Base-by-base conservation (phyloP, 2,113 vertebrate species). In the Dermatemys mawii region DNA sequence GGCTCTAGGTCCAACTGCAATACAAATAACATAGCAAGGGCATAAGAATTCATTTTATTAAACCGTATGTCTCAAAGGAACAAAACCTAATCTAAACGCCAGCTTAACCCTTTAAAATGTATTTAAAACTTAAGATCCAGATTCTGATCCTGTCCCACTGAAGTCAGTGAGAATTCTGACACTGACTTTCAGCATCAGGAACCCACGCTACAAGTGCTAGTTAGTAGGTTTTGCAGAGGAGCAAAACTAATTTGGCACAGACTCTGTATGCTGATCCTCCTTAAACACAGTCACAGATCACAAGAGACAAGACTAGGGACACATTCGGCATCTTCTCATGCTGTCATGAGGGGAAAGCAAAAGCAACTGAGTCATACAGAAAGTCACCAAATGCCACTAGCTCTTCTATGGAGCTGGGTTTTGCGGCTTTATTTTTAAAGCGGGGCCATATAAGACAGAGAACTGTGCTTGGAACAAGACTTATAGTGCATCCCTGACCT, bases 321-420 rank as follows among this genome's bases (percentile, higher is more conserved):
- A 19, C 0, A 1, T 67, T 49, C 81, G 14, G 76, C 24, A 35
- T 35, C 1, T 0, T 46, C n/a, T 38, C 67, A 4, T 0, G 0
- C 67, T 35, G 14, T 11, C 41, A 1, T 0, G 0, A 53, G 70
- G 44, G 0, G 0, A 11, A n/a, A 16, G 27, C 0, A 1, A 32
- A 91, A 35, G 3, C 10, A 38, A 27, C 16, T 0, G 1, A 87
- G 63, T 19, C 1, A 8, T 50, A 8, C 44, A 78, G 4, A 1
- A 32, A 19, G 49, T 3, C 87, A 55, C 24, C 29, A 83, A 38
- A 21, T 13, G 49, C 81, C 90, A 63, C n/a, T 50, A 46, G 70
- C 80, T 67, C 79, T 7, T 67, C 50, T 54, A 48, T 17, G 16
- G 11, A n/a, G 2, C 2, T 11, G 32, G 49, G 26, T 55, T n/a